Percentiles rank a stretch among this genome's conserved stretches.
Conservation (phyloP, 2,113 vertebrate species). For the Synchiropus splendidus region DNA sequence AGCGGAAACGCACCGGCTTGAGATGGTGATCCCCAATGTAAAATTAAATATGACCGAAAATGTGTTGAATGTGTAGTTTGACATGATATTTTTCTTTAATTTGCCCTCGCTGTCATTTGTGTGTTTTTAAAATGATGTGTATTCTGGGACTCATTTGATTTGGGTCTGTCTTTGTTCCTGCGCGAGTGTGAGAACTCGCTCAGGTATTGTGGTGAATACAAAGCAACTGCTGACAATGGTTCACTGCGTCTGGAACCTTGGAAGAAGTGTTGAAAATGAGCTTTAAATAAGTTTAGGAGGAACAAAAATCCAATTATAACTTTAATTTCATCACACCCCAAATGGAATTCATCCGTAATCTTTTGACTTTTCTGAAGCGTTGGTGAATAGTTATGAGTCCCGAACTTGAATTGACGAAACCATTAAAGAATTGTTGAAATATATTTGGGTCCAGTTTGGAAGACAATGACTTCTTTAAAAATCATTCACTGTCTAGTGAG, state of each 20-base stretch:
- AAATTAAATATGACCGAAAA: no score
- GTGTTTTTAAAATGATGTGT: slow-evolving; percentile 1
- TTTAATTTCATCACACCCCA: slow-evolving; percentile 12
- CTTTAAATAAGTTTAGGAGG: slow-evolving; percentile 7
- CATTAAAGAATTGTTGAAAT: no score
- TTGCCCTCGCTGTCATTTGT: not conserved
- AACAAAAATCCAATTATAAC: slow-evolving; percentile 19
- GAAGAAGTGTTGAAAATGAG: slow-evolving; percentile 5
- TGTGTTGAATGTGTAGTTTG: no score
- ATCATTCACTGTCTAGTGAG: no score
- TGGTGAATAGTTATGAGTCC: not conserved
- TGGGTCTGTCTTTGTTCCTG: slow-evolving; percentile 3
- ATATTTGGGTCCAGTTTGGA: no score
- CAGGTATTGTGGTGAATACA: slow-evolving; percentile 7
- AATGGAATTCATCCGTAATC: slow-evolving; percentile 14
- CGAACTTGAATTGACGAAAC: no score
- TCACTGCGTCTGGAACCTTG: slow-evolving; percentile 1
- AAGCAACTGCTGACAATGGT: slow-evolving; percentile 11
- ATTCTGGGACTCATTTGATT: slow-evolving; percentile 10
- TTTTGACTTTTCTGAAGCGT: slow-evolving; percentile 13
- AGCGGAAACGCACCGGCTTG: no score
- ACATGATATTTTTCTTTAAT: slow-evolving; percentile 1
- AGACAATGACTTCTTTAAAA: no score
- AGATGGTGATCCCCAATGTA: no score
- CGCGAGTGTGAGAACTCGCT: slow-evolving; percentile 6